Conservation (phyloP, 2,797 vertebrate genomes). For the Helarctos malayanus region DNA sequence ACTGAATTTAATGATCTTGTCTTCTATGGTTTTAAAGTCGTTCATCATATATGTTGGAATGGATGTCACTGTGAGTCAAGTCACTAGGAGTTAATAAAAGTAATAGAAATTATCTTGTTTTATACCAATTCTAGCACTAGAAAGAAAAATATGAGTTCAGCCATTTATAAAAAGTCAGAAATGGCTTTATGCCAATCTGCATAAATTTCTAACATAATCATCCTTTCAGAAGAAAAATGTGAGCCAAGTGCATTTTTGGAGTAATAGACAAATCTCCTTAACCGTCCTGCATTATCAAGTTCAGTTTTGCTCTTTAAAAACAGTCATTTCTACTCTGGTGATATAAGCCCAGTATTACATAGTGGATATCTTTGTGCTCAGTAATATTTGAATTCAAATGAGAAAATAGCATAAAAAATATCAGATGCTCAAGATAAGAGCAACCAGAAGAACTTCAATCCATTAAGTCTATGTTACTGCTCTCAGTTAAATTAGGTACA, state of each 20-base stretch:
- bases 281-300: neutral
- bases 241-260: neutral
- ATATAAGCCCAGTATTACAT: neutral
- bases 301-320: neutral
- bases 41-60: neutral
- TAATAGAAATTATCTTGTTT: neutral
- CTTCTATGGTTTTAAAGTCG: neutral
- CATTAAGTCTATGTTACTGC: neutral
- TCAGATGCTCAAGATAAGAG: neutral
- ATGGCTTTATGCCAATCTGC: neutral
- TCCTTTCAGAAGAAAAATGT: neutral
- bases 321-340: neutral
- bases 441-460: neutral
- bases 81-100: neutral
- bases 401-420: neutral
- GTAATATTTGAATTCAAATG: neutral
- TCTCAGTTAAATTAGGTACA: neutral
- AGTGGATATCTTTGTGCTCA: neutral
- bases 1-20: neutral
- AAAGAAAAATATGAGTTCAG: neutral
- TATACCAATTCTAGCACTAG: neutral
- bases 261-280: neutral
- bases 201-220: constrained; percentile 1
- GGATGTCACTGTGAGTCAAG: neutral
- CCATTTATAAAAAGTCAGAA: neutral